phyloP scores from a whole-genome alignment of 2,797 vertebrate species.

The Manis crassicaudata region DNA sequence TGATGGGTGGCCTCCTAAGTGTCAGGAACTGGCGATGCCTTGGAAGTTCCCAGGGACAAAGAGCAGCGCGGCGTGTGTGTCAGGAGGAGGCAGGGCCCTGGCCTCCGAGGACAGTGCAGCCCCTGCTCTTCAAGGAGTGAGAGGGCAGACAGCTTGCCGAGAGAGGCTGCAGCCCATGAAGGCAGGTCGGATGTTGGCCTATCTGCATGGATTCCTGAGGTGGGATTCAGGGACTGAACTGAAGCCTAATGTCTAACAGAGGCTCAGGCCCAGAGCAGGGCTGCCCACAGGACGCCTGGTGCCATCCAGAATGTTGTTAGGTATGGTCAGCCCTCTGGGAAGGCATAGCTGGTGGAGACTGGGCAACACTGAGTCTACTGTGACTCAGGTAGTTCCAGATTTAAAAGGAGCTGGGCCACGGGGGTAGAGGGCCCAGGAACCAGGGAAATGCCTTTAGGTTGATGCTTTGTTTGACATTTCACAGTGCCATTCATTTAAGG shows the following conservation, averaged over 20 bases:
- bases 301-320: neutral
- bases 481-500: neutral
- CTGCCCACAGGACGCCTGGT: neutral
- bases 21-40: too few species aligned
- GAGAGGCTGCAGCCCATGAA: neutral
- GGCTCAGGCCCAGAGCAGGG: neutral
- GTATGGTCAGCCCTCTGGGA: neutral
- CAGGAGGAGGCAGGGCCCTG: too few species aligned
- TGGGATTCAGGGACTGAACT: neutral
- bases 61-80: neutral
- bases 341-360: neutral
- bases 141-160: neutral
- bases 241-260: neutral
- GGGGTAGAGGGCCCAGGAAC: neutral
- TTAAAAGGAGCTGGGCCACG: neutral
- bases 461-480: neutral
- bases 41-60: neutral
- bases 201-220: too few species aligned
- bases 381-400: neutral
- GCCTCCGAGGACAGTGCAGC: neutral
- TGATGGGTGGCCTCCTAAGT: neutral
- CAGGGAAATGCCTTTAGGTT: neutral
- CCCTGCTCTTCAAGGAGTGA: fast-evolving
- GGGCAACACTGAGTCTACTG: neutral
- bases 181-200: neutral